Conservation (phyloP, 1,140 invertebrate species). For the Coelopa frigida region DNA sequence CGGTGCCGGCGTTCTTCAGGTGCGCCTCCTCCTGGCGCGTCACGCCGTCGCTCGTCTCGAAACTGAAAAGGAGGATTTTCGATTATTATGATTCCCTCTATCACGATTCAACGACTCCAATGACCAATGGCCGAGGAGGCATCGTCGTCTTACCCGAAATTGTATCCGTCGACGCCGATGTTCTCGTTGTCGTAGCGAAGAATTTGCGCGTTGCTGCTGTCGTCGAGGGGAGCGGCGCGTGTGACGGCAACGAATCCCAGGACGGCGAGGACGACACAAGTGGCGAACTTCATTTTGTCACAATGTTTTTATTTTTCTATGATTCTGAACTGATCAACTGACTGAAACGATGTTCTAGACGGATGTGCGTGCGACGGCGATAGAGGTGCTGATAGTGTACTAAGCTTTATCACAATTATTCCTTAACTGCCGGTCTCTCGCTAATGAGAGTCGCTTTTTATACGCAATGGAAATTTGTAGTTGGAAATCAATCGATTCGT, state of each 20-base stretch:
- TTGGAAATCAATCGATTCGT: no score
- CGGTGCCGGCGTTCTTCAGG: slow-evolving; percentile 50
- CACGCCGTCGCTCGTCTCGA: slow-evolving; percentile 62
- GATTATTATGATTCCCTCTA: slow-evolving; percentile 43
- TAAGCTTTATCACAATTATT: slow-evolving; percentile 27
- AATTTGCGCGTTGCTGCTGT: slow-evolving; percentile 38
- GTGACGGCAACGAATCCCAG: slow-evolving; percentile 19
- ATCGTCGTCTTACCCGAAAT: slow-evolving; percentile 46
- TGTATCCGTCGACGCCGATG: slow-evolving; percentile 47
- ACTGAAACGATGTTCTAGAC: no score
- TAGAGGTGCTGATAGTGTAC: not conserved
- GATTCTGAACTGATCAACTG: no score
- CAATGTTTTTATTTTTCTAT: no score
- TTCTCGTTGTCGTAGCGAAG: slow-evolving; percentile 44
- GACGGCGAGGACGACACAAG: slow-evolving; percentile 22
- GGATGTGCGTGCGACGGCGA: no score
- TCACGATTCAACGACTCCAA: slow-evolving; percentile 30
- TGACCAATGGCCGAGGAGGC: slow-evolving; percentile 10
- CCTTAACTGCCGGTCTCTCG: slow-evolving; percentile 14
- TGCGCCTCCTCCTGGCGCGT: slow-evolving; percentile 54
- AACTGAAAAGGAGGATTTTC: slow-evolving; percentile 42
- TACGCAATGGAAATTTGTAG: slow-evolving; percentile 2
- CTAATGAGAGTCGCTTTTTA: slow-evolving; percentile 3
- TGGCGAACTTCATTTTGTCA: slow-evolving; percentile 25
- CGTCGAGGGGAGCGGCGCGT: slow-evolving; percentile 32